A percentile compares a stretch with the other conserved stretches of the same genome.
These are phyloP conservation scores for Philopotamus ludificatus DNA, from an alignment of 1,140 invertebrate genomes.

Conservation along the genomic window DNA sequence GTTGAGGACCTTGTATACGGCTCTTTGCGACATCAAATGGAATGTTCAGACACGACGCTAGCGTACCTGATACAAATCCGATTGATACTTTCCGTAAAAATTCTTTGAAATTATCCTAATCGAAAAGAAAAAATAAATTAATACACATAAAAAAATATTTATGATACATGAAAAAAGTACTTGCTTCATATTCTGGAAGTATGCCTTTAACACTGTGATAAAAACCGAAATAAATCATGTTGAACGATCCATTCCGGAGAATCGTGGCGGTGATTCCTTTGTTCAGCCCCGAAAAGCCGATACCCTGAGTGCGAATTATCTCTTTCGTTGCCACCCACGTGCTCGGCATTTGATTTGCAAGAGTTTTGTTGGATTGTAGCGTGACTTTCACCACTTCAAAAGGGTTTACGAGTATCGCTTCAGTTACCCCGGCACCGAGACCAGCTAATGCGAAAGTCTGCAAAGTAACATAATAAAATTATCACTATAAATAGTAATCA, in stretches of 20 bases:
- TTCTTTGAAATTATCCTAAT: conserved; percentile 67
- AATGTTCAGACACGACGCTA: conserved; percentile 87
- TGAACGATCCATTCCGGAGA: conserved; percentile 84
- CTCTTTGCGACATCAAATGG: conserved; percentile 96
- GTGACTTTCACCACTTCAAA: conserved; percentile 95
- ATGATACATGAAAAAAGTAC: neutral
- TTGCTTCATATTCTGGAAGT: conserved; percentile 67
- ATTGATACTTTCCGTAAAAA: conserved; percentile 72
- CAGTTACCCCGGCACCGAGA: conserved; percentile 80
- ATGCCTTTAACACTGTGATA: conserved; percentile 86
- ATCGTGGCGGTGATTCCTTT: conserved; percentile 89
- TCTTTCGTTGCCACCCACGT: conserved; percentile 76
- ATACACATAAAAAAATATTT: neutral
- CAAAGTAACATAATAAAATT: conserved; percentile 42
- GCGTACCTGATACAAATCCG: conserved; percentile 79
- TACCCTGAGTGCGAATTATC: conserved; percentile 72
- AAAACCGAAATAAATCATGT: conserved; percentile 92
- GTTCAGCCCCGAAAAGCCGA: conserved; percentile 77
- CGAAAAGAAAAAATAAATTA: conserved; percentile 13
- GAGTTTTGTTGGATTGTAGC: conserved; percentile 67
- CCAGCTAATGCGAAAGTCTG: conserved; percentile 86
- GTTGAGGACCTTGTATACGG: conserved; percentile 89
- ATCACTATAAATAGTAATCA: neutral
- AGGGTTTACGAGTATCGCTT: conserved; percentile 88
- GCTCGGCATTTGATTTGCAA: conserved; percentile 62